Evolutionary conservation across 2,888 invertebrate species (phyloP).

Genomic region (Amphipoea oculea): DNA sequence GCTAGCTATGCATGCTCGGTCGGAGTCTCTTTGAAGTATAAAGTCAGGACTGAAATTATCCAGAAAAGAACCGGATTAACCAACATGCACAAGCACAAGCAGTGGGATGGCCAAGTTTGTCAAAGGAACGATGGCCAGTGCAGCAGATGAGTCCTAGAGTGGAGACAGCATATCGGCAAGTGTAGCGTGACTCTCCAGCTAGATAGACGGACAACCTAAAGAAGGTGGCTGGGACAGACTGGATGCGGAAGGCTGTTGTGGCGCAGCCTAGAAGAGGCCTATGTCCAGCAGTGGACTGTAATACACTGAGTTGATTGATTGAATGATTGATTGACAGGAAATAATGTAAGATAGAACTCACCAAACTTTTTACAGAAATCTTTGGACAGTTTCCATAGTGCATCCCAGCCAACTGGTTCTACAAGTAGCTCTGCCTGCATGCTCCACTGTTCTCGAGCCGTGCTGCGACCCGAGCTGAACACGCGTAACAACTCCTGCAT

Average conservation of each 20-base stretch:
- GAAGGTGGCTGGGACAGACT: no score
- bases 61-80: no score
- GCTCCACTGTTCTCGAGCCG: constrained; percentile 85
- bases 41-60: no score
- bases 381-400: constrained; percentile 93
- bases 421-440: constrained; percentile 90
- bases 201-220: no score
- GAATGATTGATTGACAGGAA: not conserved
- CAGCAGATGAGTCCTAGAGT: no score
- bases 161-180: no score
- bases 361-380: constrained; percentile 91
- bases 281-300: not conserved
- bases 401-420: constrained; percentile 93
- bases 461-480: constrained; percentile 81
- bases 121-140: no score
- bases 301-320: not conserved
- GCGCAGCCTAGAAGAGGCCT: not conserved
- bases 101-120: no score
- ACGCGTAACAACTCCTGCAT: constrained; percentile 80
- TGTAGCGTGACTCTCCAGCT: no score
- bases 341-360: constrained; percentile 63
- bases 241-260: not conserved
- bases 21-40: no score
- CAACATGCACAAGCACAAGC: no score
- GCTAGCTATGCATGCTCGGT: no score